Conservation (phyloP, 1,140 invertebrate species). For the Listronotus oregonensis region DNA sequence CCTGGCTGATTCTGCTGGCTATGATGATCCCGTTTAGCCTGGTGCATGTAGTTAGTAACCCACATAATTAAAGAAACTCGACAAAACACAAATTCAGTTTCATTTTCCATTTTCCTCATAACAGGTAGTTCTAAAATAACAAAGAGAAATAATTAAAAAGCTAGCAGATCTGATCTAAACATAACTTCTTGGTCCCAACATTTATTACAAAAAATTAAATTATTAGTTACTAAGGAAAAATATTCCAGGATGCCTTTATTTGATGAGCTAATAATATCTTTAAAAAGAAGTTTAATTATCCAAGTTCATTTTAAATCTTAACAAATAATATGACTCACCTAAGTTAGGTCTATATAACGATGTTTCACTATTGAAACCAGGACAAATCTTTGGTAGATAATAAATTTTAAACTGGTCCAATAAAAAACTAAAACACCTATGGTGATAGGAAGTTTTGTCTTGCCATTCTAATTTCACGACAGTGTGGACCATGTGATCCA, state of each 20-base stretch:
- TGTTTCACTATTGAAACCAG: conserved; percentile 81
- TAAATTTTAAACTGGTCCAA: conserved; percentile 90
- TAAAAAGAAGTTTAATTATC: no score
- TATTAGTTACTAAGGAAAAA: no score
- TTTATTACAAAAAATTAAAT: no score
- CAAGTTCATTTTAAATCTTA: no score
- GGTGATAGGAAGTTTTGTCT: conserved; percentile 77
- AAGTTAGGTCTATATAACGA: conserved; percentile 87
- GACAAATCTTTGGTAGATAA: conserved; percentile 90
- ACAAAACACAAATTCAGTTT: conserved; percentile 73
- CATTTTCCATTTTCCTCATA: conserved; percentile 60
- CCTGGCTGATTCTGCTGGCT: conserved; percentile 1
- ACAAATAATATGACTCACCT: conserved; percentile 61
- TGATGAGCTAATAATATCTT: no score
- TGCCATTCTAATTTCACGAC: conserved; percentile 90
- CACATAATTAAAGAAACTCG: conserved; percentile 88
- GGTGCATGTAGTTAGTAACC: conserved; percentile 82
- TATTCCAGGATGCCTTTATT: no score
- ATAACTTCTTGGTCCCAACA: no score
- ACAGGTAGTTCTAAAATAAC: conserved; percentile 62
- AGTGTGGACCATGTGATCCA: conserved; percentile 89
- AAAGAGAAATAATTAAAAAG: no score
- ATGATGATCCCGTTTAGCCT: conserved; percentile 42
- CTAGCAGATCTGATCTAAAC: no score
- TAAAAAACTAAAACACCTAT: conserved; percentile 87